Evolutionary conservation across 2,797 vertebrate species (phyloP).

Genomic region (Anniella stebbinsi): DNA sequence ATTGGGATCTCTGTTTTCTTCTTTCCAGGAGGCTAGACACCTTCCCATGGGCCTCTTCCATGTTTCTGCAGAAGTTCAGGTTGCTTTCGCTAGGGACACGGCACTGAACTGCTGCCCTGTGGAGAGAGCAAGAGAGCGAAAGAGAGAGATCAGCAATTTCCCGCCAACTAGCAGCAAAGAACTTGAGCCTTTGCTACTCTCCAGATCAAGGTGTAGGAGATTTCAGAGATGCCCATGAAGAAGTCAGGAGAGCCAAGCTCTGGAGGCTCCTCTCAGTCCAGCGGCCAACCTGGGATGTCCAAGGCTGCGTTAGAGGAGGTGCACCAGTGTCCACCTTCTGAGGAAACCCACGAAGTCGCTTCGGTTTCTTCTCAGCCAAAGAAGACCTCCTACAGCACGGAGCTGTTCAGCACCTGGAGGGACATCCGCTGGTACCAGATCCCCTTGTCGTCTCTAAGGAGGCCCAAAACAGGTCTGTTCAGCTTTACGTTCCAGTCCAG

Average conservation of each 20-base stretch:
- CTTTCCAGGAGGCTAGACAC: neutral
- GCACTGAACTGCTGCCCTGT: no score
- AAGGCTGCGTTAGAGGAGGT: neutral
- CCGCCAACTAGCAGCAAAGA: neutral
- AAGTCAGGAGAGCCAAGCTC: neutral
- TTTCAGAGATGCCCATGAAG: neutral
- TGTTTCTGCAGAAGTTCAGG: neutral
- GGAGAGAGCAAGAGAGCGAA: fast-evolving
- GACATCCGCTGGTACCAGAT: slow-evolving; percentile 41
- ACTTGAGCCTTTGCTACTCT: neutral
- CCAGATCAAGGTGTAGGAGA: neutral
- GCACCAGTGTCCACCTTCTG: neutral
- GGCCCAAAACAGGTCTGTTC: slow-evolving; percentile 38
- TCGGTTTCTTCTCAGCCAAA: neutral
- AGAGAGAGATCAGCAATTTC: no score
- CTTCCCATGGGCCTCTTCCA: neutral
- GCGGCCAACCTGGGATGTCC: neutral
- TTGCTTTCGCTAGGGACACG: neutral
- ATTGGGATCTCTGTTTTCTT: neutral
- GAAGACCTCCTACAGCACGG: neutral
- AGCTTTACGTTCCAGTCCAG: slow-evolving; percentile 47
- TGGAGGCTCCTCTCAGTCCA: neutral
- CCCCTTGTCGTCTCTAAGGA: slow-evolving; percentile 34
- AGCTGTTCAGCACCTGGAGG: neutral
- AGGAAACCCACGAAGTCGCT: neutral